These are phyloP conservation scores for Epistrophella euchroma DNA, from an alignment of 2,888 invertebrate species.

Conservation along the genomic window DNA sequence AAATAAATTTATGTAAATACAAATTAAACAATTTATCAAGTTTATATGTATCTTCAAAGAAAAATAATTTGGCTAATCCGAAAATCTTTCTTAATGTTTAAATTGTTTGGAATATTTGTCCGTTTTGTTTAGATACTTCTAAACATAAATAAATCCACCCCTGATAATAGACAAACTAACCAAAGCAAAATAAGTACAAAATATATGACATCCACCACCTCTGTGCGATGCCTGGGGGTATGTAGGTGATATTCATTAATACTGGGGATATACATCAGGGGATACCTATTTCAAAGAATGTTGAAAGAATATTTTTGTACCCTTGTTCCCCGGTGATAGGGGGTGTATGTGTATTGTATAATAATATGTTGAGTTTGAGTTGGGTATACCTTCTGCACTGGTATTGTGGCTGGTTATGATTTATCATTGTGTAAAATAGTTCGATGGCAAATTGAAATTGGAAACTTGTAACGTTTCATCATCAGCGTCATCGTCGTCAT, in stretches of 20 bases:
- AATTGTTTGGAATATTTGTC: no score
- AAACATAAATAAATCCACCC: not conserved
- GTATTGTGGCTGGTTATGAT: constrained; percentile 68
- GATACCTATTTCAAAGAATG: constrained; percentile 46
- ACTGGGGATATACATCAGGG: not conserved
- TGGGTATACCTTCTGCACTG: not conserved
- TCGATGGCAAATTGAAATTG: constrained; percentile 74
- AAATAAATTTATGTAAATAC: no score
- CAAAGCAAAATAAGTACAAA: not conserved
- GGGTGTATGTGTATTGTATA: not conserved
- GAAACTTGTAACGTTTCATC: constrained; percentile 72
- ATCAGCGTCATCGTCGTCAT: constrained; percentile 22
- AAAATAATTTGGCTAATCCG: no score
- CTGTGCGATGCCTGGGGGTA: not conserved
- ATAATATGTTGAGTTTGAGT: constrained; percentile 27
- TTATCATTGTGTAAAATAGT: constrained; percentile 63
- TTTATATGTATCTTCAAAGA: no score
- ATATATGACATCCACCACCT: not conserved
- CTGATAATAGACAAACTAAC: not conserved
- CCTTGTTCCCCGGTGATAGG: not conserved
- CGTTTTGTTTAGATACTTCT: no score
- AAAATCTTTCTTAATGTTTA: no score
- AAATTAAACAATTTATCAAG: no score
- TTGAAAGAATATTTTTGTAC: constrained; percentile 44
- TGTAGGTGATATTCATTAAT: not conserved